A percentile compares a stretch with the other conserved stretches of the same genome.
These are phyloP conservation scores for Harpagoxenus sublaevis DNA, from an alignment of 2,888 invertebrate species.

Conservation along the genomic window DNA sequence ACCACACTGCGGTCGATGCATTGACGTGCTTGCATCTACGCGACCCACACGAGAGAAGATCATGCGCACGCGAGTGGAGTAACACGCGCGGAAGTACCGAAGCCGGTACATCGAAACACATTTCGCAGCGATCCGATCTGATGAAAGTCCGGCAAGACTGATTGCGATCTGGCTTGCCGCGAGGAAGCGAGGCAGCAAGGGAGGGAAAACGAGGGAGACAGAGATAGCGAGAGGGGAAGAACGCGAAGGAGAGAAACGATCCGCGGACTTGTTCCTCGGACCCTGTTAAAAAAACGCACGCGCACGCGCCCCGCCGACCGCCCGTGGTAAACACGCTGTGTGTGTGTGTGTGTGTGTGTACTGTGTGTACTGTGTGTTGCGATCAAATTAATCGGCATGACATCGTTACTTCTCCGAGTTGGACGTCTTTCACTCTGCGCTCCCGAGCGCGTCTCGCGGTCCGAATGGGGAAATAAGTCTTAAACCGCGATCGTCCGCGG, in stretches of 20 bases:
- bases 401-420: constrained; percentile 68
- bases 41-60: constrained; percentile 19
- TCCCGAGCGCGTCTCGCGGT: constrained; percentile 15
- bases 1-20: constrained; percentile 34
- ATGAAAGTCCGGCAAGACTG: constrained; percentile 58
- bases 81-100: constrained; percentile 46
- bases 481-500: constrained; percentile 11
- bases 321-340: constrained; percentile 35
- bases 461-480: constrained; percentile 30
- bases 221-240: not conserved
- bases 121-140: constrained; percentile 45
- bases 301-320: constrained; percentile 48
- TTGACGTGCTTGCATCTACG: constrained; percentile 34
- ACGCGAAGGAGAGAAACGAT: constrained; percentile 38
- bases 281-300: constrained; percentile 32
- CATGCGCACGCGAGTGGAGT: constrained; percentile 32
- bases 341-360: constrained; percentile 36
- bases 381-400: constrained; percentile 80
- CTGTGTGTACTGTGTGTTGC: constrained; percentile 43
- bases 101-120: constrained; percentile 41
- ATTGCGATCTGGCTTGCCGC: constrained; percentile 61
- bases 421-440: constrained; percentile 43
- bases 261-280: constrained; percentile 42
- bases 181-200: constrained; percentile 16
- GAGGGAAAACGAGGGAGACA: not conserved